These are phyloP conservation scores for Junonia oenone DNA, from an alignment of 2,888 invertebrate species.

Conservation along the genomic window DNA sequence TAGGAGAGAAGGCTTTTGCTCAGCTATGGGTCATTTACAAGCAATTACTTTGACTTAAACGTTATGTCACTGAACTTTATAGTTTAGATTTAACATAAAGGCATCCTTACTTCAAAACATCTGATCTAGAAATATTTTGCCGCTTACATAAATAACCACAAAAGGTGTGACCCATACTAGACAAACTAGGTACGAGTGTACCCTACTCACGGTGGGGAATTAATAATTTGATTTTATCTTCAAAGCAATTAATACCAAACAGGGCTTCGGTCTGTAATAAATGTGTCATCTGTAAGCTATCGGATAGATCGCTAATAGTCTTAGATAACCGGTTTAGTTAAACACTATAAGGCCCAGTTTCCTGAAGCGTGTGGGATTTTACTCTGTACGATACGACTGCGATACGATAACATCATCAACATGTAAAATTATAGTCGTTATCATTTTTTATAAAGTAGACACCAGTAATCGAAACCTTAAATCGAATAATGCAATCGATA, in stretches of 20 bases:
- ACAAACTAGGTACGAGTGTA: neutral
- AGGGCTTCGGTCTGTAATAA: conserved; percentile 1
- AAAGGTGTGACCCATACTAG: neutral
- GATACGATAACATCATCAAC: neutral
- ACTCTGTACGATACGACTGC: neutral
- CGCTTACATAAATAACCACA: neutral
- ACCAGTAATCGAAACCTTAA: no score
- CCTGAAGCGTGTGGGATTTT: neutral
- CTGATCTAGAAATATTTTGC: no score
- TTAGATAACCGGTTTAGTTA: conserved; percentile 18
- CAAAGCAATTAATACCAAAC: neutral
- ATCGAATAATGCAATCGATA: no score
- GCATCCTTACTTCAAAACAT: no score
- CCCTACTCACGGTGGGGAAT: neutral
- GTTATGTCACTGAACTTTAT: no score
- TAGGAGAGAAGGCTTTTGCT: no score
- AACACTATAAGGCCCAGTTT: conserved; percentile 9
- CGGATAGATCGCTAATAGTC: conserved; percentile 16
- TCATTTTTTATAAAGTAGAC: no score
- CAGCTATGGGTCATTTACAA: no score
- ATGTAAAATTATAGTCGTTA: neutral
- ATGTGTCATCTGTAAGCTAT: conserved; percentile 17
- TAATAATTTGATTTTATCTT: neutral
- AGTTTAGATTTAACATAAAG: no score
- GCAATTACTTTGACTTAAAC: no score